Evolutionary conservation across 2,888 invertebrate species (phyloP).

Genomic region (Phyllotreta cruciferae): DNA sequence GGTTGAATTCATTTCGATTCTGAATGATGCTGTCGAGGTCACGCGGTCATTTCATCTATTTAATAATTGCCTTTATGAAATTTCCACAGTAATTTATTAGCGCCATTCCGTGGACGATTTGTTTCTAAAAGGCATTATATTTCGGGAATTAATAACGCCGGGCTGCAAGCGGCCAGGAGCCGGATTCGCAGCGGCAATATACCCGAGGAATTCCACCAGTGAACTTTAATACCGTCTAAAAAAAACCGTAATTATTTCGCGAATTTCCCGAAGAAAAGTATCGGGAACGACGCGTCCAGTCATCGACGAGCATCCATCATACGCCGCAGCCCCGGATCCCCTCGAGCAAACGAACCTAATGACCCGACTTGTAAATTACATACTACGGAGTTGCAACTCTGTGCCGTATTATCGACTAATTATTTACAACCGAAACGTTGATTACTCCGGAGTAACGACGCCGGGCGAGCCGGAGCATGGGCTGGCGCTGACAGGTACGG

Average conservation of each 20-base stretch:
- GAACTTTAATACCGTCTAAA: too few species aligned
- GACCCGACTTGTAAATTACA: conserved; percentile 12
- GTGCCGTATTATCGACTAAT: conserved; percentile 10
- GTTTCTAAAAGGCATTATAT: conserved; percentile 9
- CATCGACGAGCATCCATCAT: conserved; percentile 5
- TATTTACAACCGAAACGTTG: conserved; percentile 8
- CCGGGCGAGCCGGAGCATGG: not conserved
- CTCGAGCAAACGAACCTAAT: conserved; percentile 5
- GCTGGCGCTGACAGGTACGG: conserved; percentile 3
- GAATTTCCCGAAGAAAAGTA: too few species aligned
- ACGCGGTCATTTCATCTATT: conserved; percentile 33
- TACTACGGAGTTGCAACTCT: not conserved
- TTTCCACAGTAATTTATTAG: conserved; percentile 28
- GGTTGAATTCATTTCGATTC: conserved; percentile 8
- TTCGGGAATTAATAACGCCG: conserved; percentile 13
- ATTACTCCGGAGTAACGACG: conserved; percentile 1
- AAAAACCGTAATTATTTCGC: too few species aligned
- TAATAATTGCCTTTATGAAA: conserved; percentile 33
- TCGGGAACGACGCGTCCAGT: not conserved
- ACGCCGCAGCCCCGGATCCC: not conserved
- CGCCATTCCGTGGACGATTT: conserved; percentile 22
- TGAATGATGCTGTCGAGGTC: conserved; percentile 18
- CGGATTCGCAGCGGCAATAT: too few species aligned
- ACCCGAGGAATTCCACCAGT: too few species aligned
- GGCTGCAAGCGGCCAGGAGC: not conserved